A percentile compares a stretch with the other conserved stretches of the same genome.
phyloP scores from a whole-genome alignment of 2,113 vertebrate genomes.

The Meleagris gallopavo region DNA sequence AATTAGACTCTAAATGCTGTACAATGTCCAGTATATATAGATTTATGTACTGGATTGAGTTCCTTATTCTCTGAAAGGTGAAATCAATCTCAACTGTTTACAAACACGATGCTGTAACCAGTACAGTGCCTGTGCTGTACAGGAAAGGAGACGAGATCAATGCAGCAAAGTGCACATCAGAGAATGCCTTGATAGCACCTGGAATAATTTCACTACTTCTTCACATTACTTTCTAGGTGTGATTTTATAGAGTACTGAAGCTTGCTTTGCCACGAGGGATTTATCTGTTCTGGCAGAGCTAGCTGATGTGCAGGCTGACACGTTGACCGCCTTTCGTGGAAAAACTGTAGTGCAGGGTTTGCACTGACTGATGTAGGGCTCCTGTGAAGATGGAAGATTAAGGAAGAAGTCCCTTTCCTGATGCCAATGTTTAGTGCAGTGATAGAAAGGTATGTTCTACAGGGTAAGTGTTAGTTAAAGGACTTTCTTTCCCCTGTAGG shows the following conservation, averaged over 20 bases:
- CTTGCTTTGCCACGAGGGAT: neutral
- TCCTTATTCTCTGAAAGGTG: neutral
- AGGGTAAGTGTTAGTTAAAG: neutral
- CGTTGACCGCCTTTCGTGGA: neutral
- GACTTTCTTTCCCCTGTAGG: neutral
- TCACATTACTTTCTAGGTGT: neutral
- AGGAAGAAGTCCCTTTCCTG: no score
- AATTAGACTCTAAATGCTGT: neutral
- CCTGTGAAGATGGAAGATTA: neutral
- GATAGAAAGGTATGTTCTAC: neutral
- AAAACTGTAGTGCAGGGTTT: neutral
- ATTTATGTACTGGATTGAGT: neutral
- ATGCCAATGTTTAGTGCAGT: neutral
- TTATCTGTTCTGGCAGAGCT: rapidly evolving
- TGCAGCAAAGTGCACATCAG: rapidly evolving
- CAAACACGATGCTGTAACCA: neutral
- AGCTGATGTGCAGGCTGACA: rapidly evolving
- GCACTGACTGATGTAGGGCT: rapidly evolving
- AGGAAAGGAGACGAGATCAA: neutral
- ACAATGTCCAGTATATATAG: neutral
- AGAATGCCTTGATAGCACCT: neutral
- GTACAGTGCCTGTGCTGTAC: rapidly evolving
- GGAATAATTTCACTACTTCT: neutral
- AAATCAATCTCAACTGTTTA: neutral
- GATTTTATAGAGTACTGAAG: neutral